Base-by-base conservation (phyloP, 1,140 invertebrate species). In the Colletes latitarsis region DNA sequence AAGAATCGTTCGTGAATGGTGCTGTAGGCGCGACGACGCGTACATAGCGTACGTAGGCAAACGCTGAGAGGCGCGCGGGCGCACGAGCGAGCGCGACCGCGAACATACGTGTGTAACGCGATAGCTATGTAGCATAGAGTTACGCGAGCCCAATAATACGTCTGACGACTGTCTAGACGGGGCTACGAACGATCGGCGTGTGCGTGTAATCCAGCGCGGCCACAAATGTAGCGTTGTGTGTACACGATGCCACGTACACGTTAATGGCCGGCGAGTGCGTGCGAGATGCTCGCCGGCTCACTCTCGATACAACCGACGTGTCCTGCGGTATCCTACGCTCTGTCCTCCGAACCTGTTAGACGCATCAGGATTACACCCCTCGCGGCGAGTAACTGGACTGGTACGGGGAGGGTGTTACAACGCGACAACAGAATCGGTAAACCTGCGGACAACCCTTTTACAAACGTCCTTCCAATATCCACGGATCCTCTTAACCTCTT, bases 111-210 rank as follows among this genome's bases (percentile, higher is more conserved):
- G 83, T 67, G 87, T 88, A 88, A 88, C 84, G 84, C 85, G 84
- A 85, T 90, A 86, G 86, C 85, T 88, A 89, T 87, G 85, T 89
- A 85, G 86, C 89, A 83, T 84, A 80, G 83, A 86, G 87, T 90
- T 89, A 91, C 89, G 90, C 87, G 89, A 90, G 89, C 90, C 89
- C 90, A 90, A 91, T 92, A 90, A 90, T 91, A 91, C 91, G 91
- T 92, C 91, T 92, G 91, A 91, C 90, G 90, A 87, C 90, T 82
- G 91, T 92, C 91, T 92, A 91, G 91, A 92, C 91, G 87, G 89
- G 85, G 82, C 90, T 83, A 89, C 88, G 85, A 86, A 88, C 80
- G 84, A 82, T 82, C 79, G 67, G 64, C 41, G 75, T 72, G 71
- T 53, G 71, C 30, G 70, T 84, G 82, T 85, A 85, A 85, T 85